phyloP scores from a whole-genome alignment of 1,140 invertebrate species.

The Caenorhabditis tropicalis region DNA sequence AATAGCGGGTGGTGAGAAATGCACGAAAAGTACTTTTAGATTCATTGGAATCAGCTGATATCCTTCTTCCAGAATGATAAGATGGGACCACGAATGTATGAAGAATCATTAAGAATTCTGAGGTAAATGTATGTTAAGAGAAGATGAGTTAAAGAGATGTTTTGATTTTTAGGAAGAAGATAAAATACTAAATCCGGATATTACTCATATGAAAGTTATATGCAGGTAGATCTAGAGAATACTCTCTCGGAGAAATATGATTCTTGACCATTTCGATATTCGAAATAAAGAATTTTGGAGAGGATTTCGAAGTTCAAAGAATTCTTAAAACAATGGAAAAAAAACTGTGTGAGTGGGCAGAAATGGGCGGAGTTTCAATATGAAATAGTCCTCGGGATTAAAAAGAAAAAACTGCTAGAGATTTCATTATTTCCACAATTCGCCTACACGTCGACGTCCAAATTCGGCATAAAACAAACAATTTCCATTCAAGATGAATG shows the following conservation, averaged over 20 bases:
- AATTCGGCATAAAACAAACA: slow-evolving; percentile 24
- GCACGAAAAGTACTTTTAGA: slow-evolving; percentile 24
- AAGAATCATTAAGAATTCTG: neutral
- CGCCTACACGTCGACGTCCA: slow-evolving; percentile 5
- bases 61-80: neutral
- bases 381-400: neutral
- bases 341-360: slow-evolving; percentile 6
- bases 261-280: too few relatives aligned
- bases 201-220: neutral
- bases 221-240: neutral
- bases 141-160: neutral
- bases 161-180: neutral
- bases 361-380: neutral
- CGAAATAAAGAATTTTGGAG: neutral
- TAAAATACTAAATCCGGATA: neutral
- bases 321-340: neutral
- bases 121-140: neutral
- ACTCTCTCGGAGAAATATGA: too few relatives aligned
- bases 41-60: slow-evolving; percentile 22
- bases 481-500: neutral
- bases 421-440: slow-evolving; percentile 2
- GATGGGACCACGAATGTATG: neutral
- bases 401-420: neutral
- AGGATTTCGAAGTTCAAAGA: slow-evolving; percentile 11
- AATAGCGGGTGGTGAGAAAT: slow-evolving; percentile 1